Evolutionary conservation across 2,797 vertebrate species (phyloP), one percentile per base, ranked within the genome.

Genomic region (Gambelia wislizenii): DNA sequence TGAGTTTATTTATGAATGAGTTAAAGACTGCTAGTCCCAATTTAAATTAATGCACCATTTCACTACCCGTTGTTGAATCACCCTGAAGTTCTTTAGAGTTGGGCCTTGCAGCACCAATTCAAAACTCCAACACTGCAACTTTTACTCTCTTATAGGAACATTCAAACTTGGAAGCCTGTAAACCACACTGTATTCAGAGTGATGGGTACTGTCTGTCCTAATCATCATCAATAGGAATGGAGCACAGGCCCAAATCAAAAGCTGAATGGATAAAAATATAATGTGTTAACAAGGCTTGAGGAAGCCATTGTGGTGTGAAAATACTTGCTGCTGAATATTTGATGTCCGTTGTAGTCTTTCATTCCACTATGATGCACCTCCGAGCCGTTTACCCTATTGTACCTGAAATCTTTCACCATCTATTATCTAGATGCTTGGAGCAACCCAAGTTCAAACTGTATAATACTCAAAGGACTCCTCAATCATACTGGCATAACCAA

Each of bases 281-380:
- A 49, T 27, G 64, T 61, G 79, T 83, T 75, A 83, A 87, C 52
- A 82, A 64, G 54, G n/a, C 39, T 83, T 27, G 39, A 83, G 49
- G 42, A 88, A 83, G 54, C 70, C 42, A 64, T n/a, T 76, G 39
- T 52, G 56, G 42, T 61, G 54, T 88, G 56, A 88, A 83, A 76
- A 64, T 52, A 64, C 56, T 88, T 88, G 70, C 70, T 84, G 49
- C 84, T 91, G 83, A 91, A 86, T 42, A 82, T 85, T 13, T 7
- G 86, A 89, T 70, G 77, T 77, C 13, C 10, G 25, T 3, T 85
- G 1, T 81, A 89, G 76, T 52, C 14, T 70, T 91, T 80, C 4
- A 47, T 83, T 91, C 70, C 22, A 79, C 2, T 2, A 64, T 84
- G 42, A 44, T 18, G 47, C 14, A 69, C 47, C 39, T 91, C 33